A percentile compares a stretch with the other conserved stretches of the same genome.
phyloP scores from a whole-genome alignment of 2,113 vertebrate genomes.

The Mixornis gularis region DNA sequence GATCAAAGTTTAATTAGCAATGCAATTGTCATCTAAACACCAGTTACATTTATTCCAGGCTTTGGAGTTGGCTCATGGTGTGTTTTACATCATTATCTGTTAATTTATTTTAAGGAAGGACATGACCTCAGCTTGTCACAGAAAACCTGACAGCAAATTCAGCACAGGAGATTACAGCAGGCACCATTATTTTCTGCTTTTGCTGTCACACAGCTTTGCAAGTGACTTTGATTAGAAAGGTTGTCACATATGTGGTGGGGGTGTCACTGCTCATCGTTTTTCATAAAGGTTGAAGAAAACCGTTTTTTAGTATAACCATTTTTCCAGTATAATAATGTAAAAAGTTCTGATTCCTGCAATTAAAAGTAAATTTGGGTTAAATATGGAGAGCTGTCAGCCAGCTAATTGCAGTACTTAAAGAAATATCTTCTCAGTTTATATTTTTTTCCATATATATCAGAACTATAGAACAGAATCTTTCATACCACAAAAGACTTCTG shows the following conservation, averaged over 20 bases:
- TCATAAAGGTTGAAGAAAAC: neutral
- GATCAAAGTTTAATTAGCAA: neutral
- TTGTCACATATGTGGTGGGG: neutral
- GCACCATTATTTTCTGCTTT: neutral
- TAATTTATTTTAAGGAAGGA: neutral
- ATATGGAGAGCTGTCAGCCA: neutral
- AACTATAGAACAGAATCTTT: neutral
- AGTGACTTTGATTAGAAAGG: neutral
- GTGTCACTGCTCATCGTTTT: accelerated
- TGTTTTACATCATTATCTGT: neutral
- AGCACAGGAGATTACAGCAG: neutral
- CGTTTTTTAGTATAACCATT: accelerated
- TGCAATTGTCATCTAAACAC: neutral
- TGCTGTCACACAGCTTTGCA: neutral
- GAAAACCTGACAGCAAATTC: neutral
- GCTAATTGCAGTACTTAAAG: neutral
- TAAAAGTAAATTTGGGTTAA: neutral
- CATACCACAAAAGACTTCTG: neutral
- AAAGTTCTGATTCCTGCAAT: neutral
- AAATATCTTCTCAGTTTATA: neutral
- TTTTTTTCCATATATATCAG: neutral
- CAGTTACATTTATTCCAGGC: neutral
- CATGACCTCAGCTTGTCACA: neutral
- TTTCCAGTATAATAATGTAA: neutral
- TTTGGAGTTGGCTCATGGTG: neutral